A percentile compares a stretch with the other conserved stretches of the same genome.
phyloP scores from a whole-genome alignment of 2,797 vertebrate species.

The Philypnodon macrostomus region DNA sequence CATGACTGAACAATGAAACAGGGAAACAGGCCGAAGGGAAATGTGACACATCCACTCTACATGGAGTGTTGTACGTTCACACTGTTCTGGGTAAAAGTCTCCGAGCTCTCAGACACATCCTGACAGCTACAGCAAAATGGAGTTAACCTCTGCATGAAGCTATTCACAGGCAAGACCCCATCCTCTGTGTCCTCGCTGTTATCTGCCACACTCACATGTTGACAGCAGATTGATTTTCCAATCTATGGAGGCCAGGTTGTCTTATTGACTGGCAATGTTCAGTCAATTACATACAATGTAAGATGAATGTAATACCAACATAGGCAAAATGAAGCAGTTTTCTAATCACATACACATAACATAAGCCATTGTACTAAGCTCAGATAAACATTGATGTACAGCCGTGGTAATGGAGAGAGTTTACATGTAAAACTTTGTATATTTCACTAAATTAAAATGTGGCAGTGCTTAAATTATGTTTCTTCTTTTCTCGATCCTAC shows the following conservation, averaged over 20 bases:
- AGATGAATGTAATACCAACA: neutral
- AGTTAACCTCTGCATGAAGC: constrained; percentile 44
- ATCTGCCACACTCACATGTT: constrained; percentile 4
- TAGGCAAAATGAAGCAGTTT: too few relatives aligned
- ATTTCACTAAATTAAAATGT: too few relatives aligned
- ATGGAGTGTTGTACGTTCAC: constrained; percentile 15
- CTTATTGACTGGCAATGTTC: constrained; percentile 1
- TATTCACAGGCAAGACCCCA: constrained; percentile 20
- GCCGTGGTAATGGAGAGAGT: too few relatives aligned
- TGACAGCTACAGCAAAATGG: constrained; percentile 42
- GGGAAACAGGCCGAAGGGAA: constrained; percentile 18
- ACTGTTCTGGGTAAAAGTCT: constrained; percentile 25
- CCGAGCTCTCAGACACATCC: constrained; percentile 41
- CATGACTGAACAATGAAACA: constrained; percentile 23
- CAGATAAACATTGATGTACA: too few relatives aligned
- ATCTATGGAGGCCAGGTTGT: neutral
- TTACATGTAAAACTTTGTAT: too few relatives aligned
- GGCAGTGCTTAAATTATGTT: neutral
- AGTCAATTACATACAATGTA: constrained; percentile 3
- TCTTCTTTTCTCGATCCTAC: neutral
- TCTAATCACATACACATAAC: too few relatives aligned
- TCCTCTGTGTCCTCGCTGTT: constrained; percentile 11
- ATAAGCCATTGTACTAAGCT: too few relatives aligned
- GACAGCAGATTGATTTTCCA: neutral
- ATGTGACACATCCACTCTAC: constrained; percentile 19